These are phyloP conservation scores for Orthosia gothica DNA, from an alignment of 2,888 invertebrate genomes.

Conservation along the genomic window DNA sequence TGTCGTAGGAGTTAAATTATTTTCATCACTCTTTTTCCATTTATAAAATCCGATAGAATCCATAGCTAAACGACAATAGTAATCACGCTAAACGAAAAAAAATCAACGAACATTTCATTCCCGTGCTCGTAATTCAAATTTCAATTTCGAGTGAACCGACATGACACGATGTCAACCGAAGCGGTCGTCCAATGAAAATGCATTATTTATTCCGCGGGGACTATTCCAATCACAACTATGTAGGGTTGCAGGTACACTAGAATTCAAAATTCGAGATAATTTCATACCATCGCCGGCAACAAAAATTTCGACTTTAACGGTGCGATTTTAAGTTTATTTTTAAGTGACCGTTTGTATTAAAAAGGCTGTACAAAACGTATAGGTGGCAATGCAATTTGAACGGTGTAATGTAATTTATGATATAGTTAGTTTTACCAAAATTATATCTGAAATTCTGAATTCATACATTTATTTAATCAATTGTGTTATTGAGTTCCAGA, in stretches of 20 bases:
- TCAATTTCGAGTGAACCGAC: conserved; percentile 49
- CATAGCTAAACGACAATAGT: neutral
- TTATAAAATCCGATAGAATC: neutral
- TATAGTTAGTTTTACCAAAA: neutral
- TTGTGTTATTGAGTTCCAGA: conserved; percentile 45
- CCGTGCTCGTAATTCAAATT: conserved; percentile 47
- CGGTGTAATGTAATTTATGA: too few species aligned
- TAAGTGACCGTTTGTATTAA: neutral
- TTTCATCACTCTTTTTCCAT: neutral
- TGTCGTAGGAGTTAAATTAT: neutral
- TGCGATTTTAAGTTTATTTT: neutral
- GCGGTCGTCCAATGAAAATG: conserved; percentile 44
- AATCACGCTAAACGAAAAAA: conserved; percentile 2
- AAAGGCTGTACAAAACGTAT: neutral
- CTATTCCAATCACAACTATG: conserved; percentile 43
- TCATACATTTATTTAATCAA: conserved; percentile 25
- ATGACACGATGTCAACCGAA: conserved; percentile 50
- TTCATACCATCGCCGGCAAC: neutral
- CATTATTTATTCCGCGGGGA: conserved; percentile 45
- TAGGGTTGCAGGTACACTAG: neutral
- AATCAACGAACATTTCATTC: conserved; percentile 25
- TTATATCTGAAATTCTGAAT: too few species aligned
- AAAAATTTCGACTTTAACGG: neutral
- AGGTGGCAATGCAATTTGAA: neutral
- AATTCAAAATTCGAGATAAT: neutral